A percentile compares a stretch with the other conserved stretches of the same genome.
These are phyloP conservation scores for Plusia festucae DNA, from an alignment of 2,888 invertebrate genomes.

Conservation along the genomic window DNA sequence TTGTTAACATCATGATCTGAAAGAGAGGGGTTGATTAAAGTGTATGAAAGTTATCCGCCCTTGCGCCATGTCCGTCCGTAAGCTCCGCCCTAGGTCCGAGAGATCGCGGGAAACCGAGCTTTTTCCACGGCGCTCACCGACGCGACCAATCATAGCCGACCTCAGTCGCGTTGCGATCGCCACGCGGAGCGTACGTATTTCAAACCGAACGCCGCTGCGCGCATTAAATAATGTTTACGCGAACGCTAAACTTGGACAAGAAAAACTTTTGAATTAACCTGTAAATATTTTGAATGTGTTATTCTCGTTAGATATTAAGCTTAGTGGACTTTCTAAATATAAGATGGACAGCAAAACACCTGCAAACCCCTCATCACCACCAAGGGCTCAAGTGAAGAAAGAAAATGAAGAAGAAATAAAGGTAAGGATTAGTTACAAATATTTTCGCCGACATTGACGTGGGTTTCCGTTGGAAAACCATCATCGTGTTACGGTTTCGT, in stretches of 20 bases:
- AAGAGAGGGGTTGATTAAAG: conserved; percentile 30
- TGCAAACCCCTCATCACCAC: conserved; percentile 75
- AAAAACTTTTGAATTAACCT: conserved; percentile 68
- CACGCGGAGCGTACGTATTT: conserved; percentile 62
- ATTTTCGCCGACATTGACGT: conserved; percentile 63
- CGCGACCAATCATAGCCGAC: conserved; percentile 64
- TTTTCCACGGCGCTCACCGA: conserved; percentile 61
- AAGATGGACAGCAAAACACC: conserved; percentile 89
- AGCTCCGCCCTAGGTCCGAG: conserved; percentile 78
- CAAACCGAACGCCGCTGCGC: conserved; percentile 25
- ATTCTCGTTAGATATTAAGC: conserved; percentile 43
- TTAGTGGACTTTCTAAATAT: conserved; percentile 60
- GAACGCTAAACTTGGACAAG: conserved; percentile 69
- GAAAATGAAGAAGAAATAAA: conserved; percentile 94
- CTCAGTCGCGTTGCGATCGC: conserved; percentile 74
- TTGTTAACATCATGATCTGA: conserved; percentile 20
- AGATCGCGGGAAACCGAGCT: conserved; percentile 77
- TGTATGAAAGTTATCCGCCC: conserved; percentile 63
- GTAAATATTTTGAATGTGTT: conserved; percentile 58
- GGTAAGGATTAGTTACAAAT: conserved; percentile 82
- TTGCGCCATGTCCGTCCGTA: conserved; percentile 64
- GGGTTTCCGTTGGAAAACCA: conserved; percentile 80
- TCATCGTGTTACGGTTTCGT: conserved; percentile 79
- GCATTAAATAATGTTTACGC: conserved; percentile 80
- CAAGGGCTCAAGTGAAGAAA: conserved; percentile 90